Conservation (phyloP, 2,113 vertebrate species). For the Ailurus styani region DNA sequence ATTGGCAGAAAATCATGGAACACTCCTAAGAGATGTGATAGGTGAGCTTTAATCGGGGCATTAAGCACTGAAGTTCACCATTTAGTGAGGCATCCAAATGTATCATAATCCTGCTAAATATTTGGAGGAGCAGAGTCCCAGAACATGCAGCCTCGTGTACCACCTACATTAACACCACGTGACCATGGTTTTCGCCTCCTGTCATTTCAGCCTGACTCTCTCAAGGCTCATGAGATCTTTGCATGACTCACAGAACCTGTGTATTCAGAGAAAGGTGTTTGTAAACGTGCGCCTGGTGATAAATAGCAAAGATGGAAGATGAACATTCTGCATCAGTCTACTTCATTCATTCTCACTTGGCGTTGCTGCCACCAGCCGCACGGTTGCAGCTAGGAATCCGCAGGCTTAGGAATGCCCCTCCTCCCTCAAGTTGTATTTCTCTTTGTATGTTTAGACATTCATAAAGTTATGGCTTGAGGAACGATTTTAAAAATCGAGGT, state of each 20-base stretch:
- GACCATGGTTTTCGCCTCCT: background rate
- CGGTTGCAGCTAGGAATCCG: background rate
- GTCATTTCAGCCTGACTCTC: background rate
- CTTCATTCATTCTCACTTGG: background rate
- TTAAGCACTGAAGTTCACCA: background rate
- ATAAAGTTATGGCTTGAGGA: background rate
- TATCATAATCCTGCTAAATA: background rate
- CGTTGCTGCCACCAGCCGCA: background rate
- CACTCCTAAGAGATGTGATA: background rate
- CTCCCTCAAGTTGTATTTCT: conserved; percentile 12
- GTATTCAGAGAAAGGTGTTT: conserved; percentile 19
- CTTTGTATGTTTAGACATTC: background rate
- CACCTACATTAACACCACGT: background rate
- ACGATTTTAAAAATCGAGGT: background rate
- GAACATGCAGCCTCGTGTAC: too few relatives aligned
- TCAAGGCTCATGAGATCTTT: background rate
- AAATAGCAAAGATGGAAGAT: conserved; percentile 27
- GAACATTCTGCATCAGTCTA: background rate
- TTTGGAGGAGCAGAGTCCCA: background rate
- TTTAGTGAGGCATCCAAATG: background rate
- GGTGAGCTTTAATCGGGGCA: background rate
- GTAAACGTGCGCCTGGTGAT: conserved; percentile 5
- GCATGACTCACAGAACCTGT: background rate
- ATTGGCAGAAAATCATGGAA: background rate
- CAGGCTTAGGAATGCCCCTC: background rate